Conservation (phyloP, 2,888 invertebrate species). For the Diarsia rubi region DNA sequence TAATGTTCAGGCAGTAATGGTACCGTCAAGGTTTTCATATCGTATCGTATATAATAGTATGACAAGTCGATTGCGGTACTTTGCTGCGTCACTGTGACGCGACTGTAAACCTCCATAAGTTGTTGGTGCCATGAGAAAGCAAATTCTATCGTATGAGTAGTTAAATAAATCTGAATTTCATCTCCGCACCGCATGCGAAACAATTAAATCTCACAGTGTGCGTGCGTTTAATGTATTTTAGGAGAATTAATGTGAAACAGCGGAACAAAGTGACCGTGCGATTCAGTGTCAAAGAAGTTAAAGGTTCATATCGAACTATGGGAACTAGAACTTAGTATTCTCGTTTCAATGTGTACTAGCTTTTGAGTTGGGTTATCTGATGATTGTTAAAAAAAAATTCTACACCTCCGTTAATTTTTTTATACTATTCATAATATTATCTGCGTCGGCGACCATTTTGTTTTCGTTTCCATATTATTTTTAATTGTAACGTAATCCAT, state of each 20-base stretch:
- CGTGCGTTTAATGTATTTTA: constrained; percentile 56
- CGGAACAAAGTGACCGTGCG: constrained; percentile 18
- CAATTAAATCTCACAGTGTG: constrained; percentile 54
- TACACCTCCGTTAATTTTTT: background rate
- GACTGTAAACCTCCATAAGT: constrained; percentile 21
- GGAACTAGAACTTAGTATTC: background rate
- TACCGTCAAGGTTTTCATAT: background rate
- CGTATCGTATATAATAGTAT: constrained; percentile 1
- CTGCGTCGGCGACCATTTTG: too few relatives aligned
- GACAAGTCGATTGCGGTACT: constrained; percentile 36
- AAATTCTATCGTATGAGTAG: constrained; percentile 37
- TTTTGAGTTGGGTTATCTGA: background rate
- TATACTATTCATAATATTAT: too few relatives aligned
- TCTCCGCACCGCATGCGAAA: constrained; percentile 40
- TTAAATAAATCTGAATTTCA: constrained; percentile 52
- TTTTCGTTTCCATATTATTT: too few relatives aligned
- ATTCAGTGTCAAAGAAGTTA: background rate
- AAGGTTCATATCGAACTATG: background rate
- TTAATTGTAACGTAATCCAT: too few relatives aligned
- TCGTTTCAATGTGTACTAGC: background rate
- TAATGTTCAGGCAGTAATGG: background rate
- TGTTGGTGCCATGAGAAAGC: constrained; percentile 15
- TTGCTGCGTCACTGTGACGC: constrained; percentile 28
- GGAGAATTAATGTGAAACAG: constrained; percentile 41
- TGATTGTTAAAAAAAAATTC: background rate